A percentile compares a stretch with the other conserved stretches of the same genome.
Evolutionary conservation across 2,113 vertebrate genomes (phyloP).

Genomic region (Aptenodytes patagonicus): DNA sequence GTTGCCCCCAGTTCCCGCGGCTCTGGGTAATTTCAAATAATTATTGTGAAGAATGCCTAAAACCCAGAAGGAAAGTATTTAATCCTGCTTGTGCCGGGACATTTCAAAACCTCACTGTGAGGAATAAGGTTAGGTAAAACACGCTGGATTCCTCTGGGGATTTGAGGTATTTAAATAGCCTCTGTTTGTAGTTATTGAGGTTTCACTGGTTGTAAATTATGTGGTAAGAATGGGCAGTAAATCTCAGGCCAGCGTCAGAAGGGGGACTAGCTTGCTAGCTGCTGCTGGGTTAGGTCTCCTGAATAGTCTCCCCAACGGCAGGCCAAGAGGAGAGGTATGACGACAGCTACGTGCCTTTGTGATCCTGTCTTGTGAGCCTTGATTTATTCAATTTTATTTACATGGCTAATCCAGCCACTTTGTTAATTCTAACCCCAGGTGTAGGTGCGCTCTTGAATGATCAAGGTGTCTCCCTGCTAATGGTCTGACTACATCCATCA

Average conservation of each 20-base stretch:
- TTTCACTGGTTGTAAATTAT: not conserved
- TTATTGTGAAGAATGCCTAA: not conserved
- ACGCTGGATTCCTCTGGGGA: not conserved
- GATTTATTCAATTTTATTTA: not conserved
- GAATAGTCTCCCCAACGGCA: not conserved
- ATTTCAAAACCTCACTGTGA: not conserved
- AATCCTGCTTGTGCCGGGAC: not conserved
- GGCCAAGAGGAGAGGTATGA: not conserved
- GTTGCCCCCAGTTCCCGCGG: not conserved
- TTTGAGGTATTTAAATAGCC: not conserved
- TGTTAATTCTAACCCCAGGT: not conserved
- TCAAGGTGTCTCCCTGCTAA: not conserved
- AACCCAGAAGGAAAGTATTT: not conserved
- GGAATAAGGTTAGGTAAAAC: not conserved
- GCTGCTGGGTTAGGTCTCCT: not conserved
- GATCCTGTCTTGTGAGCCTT: not conserved
- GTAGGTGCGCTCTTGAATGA: not conserved
- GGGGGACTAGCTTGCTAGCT: not conserved
- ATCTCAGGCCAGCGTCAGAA: not conserved
- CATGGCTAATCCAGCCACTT: not conserved
- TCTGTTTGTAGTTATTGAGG: not conserved
- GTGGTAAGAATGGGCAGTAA: not conserved
- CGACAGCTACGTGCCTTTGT: accelerated
- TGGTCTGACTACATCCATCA: not conserved
- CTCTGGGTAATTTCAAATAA: not conserved